Evolutionary conservation across 2,888 invertebrate species (phyloP).

Genomic region (Dryococelus australis): DNA sequence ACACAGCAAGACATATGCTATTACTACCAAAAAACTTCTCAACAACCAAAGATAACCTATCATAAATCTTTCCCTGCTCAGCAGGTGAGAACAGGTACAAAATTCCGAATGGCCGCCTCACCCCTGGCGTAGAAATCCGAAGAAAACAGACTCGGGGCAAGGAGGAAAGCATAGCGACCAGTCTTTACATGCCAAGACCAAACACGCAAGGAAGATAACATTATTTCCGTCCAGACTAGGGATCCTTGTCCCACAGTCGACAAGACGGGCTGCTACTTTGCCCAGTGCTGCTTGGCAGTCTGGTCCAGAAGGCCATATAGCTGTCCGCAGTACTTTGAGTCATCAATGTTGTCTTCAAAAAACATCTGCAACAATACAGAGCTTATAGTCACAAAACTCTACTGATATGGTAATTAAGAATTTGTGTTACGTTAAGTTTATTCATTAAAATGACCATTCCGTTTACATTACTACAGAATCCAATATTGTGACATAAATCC

Average conservation of each 20-base stretch:
- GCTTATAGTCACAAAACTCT: not conserved
- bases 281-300: constrained; percentile 11
- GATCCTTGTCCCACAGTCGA: not conserved
- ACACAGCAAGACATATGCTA: not conserved
- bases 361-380: constrained; percentile 79
- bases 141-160: not conserved
- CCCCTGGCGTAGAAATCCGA: not conserved
- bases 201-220: not conserved
- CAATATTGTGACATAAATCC: no score
- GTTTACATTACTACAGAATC: no score
- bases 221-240: not conserved
- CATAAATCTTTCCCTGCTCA: constrained; percentile 6
- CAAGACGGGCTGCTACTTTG: not conserved
- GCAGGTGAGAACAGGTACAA: constrained; percentile 16
- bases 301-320: constrained; percentile 77
- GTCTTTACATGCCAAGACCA: constrained; percentile 5
- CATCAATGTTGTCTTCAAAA: constrained; percentile 98
- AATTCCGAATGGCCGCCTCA: not conserved
- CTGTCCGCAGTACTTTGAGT: constrained; percentile 95
- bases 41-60: not conserved
- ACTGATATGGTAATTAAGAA: not conserved
- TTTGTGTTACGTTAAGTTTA: no score
- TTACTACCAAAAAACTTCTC: not conserved
- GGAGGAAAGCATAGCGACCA: not conserved
- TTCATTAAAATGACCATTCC: no score